Percentiles rank a stretch among this genome's conserved stretches.
These are phyloP conservation scores for Colostygia pectinataria DNA, from an alignment of 2,888 invertebrate genomes.

Conservation along the genomic window DNA sequence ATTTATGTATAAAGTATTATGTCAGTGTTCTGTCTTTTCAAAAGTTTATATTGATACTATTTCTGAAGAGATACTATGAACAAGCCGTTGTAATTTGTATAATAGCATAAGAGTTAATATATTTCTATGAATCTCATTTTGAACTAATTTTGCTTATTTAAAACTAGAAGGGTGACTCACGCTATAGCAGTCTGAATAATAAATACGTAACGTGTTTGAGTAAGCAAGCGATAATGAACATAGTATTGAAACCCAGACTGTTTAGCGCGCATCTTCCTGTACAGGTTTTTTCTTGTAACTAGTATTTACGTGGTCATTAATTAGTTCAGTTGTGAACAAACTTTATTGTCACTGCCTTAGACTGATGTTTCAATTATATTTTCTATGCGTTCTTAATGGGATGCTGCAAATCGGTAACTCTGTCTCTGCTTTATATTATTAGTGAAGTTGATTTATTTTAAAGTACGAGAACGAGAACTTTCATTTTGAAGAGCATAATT, in stretches of 20 bases:
- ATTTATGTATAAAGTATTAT: background rate
- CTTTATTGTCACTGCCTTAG: slow-evolving; percentile 79
- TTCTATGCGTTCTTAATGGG: slow-evolving; percentile 49
- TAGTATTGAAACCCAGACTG: background rate
- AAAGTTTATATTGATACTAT: slow-evolving; percentile 17
- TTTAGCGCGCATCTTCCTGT: slow-evolving; percentile 7
- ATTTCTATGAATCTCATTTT: slow-evolving; percentile 34
- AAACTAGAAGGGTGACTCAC: slow-evolving; percentile 5
- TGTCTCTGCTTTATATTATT: too few species aligned
- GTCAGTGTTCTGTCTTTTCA: slow-evolving; percentile 4
- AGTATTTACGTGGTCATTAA: slow-evolving; percentile 28
- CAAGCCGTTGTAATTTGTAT: slow-evolving; percentile 8
- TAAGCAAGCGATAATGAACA: background rate
- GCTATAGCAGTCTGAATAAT: background rate
- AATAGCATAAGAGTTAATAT: slow-evolving; percentile 13
- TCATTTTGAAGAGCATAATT: too few species aligned
- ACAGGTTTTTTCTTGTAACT: slow-evolving; percentile 16
- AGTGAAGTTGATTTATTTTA: too few species aligned
- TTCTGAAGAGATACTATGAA: slow-evolving; percentile 16
- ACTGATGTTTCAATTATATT: slow-evolving; percentile 75
- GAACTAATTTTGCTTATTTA: slow-evolving; percentile 24
- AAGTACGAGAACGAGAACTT: too few species aligned
- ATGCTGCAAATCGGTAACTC: slow-evolving; percentile 7
- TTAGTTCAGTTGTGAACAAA: slow-evolving; percentile 53
- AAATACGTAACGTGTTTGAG: background rate